Evolutionary conservation across 2,888 invertebrate species (phyloP).

Genomic region (Pachycephus smyrnensis): DNA sequence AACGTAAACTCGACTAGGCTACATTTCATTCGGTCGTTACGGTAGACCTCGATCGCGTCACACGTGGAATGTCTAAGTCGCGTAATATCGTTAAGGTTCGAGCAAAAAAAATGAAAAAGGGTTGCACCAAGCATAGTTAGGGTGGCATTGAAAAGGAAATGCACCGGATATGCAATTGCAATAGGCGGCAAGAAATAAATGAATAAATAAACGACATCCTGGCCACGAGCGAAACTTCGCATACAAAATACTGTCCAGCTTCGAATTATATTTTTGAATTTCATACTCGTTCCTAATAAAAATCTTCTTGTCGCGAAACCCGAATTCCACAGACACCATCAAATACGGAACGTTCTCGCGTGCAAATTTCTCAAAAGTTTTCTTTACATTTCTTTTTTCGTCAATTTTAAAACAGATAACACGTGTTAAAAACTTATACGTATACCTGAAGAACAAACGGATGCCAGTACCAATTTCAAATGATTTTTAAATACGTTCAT

Average conservation of each 20-base stretch:
- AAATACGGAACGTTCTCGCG: neutral
- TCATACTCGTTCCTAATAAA: neutral
- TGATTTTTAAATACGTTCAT: too few relatives aligned
- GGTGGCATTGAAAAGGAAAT: neutral
- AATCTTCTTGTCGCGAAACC: neutral
- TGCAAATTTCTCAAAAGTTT: neutral
- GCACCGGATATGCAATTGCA: conserved; percentile 1
- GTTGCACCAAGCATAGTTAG: neutral
- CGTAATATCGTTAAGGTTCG: neutral
- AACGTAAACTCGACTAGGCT: neutral
- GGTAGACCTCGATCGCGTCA: neutral
- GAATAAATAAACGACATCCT: conserved; percentile 9
- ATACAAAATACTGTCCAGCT: neutral
- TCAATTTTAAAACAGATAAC: neutral
- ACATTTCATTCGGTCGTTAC: neutral
- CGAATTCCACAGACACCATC: neutral
- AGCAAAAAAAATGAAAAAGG: neutral
- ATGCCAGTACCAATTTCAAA: neutral
- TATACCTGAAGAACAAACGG: neutral
- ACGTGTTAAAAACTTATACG: neutral
- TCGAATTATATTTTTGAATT: neutral
- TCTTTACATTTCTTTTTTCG: too few relatives aligned
- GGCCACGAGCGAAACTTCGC: neutral
- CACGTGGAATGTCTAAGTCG: neutral
- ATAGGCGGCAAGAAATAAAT: neutral